Evolutionary conservation across 2,113 vertebrate genomes (phyloP), one percentile per base, ranked within the genome.

Genomic region (Elaphurus davidianus): DNA sequence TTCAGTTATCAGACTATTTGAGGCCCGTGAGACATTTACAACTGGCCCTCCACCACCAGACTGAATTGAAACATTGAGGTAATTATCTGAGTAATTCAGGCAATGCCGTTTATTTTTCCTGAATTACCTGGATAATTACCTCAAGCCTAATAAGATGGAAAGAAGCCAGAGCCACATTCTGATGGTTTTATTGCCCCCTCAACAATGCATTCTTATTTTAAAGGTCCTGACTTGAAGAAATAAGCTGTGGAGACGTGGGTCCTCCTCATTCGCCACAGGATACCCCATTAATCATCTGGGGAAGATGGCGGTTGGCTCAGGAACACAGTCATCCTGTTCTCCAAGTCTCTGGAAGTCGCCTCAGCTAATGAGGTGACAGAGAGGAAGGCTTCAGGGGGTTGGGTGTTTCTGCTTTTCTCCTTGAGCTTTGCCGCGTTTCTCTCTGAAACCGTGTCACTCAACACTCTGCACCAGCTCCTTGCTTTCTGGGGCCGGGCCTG

Each of bases 91-190:
- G 91, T 98, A 97, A 97, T 98, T 97, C 96, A 96, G 92, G 93
- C 93, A 97, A 97, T 54, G 94, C 47, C 78, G 54, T 98, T 98
- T 97, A 97, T 94, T 98, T 97, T 98, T 96, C 64, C 93, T 97
- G 97, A 98, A 98, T 98, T 98, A 97, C 96, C 94, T 97, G 94
- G 82, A 92, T 98, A 97, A 98, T 97, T 98, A 98, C 85, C 97
- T 98, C 85, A 88, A 74, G 92, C 74, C 93, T 97, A 97, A 98
- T 90, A 94, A 83, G 94, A 84, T 90, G 97, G 93, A 98, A 91
- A 89, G 78, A 91, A 97, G 96, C 97, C 98, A 98, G 93, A 87
- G n/a, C 86, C 86, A 64, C 86, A 43, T 96, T 97, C 90, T 92
- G 93, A 94, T 78, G 57, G 94, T 92, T 98, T 97, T 98, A 96